Evolutionary conservation across 2,888 invertebrate genomes (phyloP).

Genomic region (Alsophila aescularia): DNA sequence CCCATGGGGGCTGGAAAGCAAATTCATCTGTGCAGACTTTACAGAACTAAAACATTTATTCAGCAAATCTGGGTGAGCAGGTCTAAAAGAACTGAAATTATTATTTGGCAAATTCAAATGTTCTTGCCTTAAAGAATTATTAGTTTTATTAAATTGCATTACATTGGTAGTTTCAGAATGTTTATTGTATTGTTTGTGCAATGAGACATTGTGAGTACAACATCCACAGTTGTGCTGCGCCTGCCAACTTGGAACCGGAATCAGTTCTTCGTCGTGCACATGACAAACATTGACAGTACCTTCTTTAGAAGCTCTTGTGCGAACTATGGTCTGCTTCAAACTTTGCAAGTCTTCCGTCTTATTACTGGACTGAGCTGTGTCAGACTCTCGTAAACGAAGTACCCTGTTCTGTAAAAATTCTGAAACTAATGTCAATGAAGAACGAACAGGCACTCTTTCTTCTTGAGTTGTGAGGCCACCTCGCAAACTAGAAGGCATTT

Average conservation of each 20-base stretch:
- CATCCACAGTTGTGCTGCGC: slow-evolving; percentile 55
- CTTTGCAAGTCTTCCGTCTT: slow-evolving; percentile 64
- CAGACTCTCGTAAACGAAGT: slow-evolving; percentile 64
- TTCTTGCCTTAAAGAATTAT: background rate
- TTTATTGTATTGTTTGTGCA: slow-evolving; percentile 23
- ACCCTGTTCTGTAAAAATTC: slow-evolving; percentile 72
- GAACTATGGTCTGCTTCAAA: slow-evolving; percentile 68
- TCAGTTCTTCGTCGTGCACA: slow-evolving; percentile 68
- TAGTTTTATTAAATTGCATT: background rate
- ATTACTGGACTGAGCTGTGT: slow-evolving; percentile 43
- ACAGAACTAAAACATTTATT: slow-evolving; percentile 46
- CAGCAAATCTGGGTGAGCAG: slow-evolving; percentile 30
- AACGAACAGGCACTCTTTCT: slow-evolving; percentile 47
- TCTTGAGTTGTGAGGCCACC: slow-evolving; percentile 51
- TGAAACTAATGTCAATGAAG: slow-evolving; percentile 69
- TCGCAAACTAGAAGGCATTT: slow-evolving; percentile 73
- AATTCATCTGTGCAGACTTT: slow-evolving; percentile 21
- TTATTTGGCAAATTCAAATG: background rate
- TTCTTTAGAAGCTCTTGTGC: slow-evolving; percentile 62
- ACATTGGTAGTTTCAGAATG: background rate
- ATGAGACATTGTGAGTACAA: slow-evolving; percentile 40
- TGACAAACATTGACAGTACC: slow-evolving; percentile 69
- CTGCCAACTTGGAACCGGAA: slow-evolving; percentile 71
- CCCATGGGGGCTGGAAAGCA: slow-evolving; percentile 50
- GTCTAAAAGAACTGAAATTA: background rate